Evolutionary conservation across 2,797 vertebrate species (phyloP).

Genomic region (Rhinophrynus dorsalis): DNA sequence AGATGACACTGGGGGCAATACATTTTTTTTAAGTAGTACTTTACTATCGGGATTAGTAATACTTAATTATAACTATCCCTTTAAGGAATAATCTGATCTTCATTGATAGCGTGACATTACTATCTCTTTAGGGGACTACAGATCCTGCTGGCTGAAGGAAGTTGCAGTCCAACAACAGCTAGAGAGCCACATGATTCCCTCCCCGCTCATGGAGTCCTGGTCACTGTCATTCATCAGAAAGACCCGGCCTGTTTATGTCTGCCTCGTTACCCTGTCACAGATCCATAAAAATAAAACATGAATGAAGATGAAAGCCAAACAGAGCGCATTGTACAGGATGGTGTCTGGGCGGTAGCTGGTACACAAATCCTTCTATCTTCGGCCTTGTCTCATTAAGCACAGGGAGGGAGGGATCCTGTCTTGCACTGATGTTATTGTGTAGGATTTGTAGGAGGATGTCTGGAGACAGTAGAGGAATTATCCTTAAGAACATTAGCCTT

Average conservation of each 20-base stretch:
- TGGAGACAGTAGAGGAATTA: constrained; percentile 43
- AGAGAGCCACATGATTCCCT: too few relatives aligned
- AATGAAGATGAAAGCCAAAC: constrained; percentile 20
- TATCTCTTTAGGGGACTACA: too few relatives aligned
- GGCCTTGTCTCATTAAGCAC: constrained; percentile 37
- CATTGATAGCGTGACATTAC: too few relatives aligned
- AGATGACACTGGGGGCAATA: too few relatives aligned
- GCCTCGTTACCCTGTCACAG: constrained; percentile 30
- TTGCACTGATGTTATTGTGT: constrained; percentile 37
- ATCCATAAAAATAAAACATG: constrained; percentile 27
- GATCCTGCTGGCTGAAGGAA: too few relatives aligned
- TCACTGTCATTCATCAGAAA: too few relatives aligned
- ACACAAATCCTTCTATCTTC: constrained; percentile 42
- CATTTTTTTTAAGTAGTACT: too few relatives aligned
- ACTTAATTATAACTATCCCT: too few relatives aligned
- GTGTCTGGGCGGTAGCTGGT: constrained; percentile 41
- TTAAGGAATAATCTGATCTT: too few relatives aligned
- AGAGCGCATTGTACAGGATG: not conserved
- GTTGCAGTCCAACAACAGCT: too few relatives aligned
- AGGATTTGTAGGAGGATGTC: constrained; percentile 42
- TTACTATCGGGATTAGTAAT: too few relatives aligned
- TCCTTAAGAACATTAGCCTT: constrained; percentile 35
- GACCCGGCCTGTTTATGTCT: constrained; percentile 7
- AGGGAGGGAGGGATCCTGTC: constrained; percentile 15
- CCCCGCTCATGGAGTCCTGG: not conserved